Conservation (phyloP, 2,797 vertebrate genomes). For the Poeciliopsis presidionis region DNA sequence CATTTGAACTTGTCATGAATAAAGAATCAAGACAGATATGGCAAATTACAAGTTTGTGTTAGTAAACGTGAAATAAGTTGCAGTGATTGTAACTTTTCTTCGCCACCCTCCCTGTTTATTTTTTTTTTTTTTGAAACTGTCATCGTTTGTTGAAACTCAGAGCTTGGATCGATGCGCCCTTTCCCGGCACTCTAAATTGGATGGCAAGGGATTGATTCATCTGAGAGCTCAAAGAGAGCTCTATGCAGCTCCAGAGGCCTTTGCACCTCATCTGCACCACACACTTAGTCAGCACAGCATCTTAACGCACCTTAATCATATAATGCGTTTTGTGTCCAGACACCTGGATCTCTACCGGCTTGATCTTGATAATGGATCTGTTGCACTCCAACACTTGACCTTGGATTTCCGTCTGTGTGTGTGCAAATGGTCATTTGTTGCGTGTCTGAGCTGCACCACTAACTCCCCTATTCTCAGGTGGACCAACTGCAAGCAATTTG, state of each 20-base stretch:
- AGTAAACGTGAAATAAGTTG: conserved; percentile 5
- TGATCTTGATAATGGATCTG: conserved; percentile 72
- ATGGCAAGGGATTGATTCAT: conserved; percentile 62
- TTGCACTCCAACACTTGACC: conserved; percentile 69
- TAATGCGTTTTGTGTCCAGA: conserved; percentile 51
- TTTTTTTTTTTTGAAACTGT: not conserved
- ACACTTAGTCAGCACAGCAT: conserved; percentile 22
- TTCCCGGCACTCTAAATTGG: conserved; percentile 57
- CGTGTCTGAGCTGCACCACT: conserved; percentile 27
- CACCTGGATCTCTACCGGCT: conserved; percentile 55
- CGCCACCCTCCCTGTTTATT: not conserved
- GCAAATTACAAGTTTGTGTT: not conserved
- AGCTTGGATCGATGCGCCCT: conserved; percentile 47
- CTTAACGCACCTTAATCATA: conserved; percentile 59
- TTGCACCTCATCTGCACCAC: conserved; percentile 19
- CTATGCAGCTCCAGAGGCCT: conserved; percentile 21
- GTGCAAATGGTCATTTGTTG: conserved; percentile 71
- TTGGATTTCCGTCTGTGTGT: conserved; percentile 34
- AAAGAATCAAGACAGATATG: not conserved
- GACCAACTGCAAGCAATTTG: conserved; percentile 31
- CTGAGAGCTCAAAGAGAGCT: conserved; percentile 43
- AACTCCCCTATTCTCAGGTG: conserved; percentile 33
- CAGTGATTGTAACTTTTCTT: conserved; percentile 8
- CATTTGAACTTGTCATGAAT: conserved; percentile 1
- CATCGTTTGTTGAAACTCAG: conserved; percentile 22